Conservation (phyloP, 1,140 invertebrate species). For the Nasonia longicornis region DNA sequence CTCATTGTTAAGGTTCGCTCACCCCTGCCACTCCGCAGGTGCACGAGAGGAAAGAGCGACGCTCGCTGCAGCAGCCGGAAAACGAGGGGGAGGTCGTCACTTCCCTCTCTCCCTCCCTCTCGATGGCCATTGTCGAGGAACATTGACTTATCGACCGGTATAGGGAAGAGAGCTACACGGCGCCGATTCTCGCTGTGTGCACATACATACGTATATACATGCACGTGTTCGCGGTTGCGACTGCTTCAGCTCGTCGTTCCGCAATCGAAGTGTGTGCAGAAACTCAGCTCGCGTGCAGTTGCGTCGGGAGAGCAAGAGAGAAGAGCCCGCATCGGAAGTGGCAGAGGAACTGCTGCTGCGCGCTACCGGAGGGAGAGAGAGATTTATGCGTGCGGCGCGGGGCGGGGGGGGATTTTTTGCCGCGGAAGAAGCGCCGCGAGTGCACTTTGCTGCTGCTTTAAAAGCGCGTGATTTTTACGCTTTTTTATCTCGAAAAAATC, state of each 20-base stretch:
- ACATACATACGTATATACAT: neutral
- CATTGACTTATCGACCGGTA: slow-evolving; percentile 43
- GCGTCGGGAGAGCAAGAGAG: neutral
- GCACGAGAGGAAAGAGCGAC: slow-evolving; percentile 2
- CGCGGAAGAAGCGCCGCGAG: neutral
- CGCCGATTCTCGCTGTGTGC: neutral
- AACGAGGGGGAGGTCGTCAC: neutral
- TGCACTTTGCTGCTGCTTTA: neutral
- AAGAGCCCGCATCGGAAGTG: neutral
- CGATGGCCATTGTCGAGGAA: slow-evolving; percentile 37
- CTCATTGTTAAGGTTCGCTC: slow-evolving; percentile 36
- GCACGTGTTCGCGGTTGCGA: neutral
- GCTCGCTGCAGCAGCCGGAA: neutral
- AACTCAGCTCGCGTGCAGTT: neutral
- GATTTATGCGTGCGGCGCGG: neutral
- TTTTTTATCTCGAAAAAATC: neutral
- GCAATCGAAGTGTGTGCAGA: neutral
- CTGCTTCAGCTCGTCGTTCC: neutral
- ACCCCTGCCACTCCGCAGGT: slow-evolving; percentile 29
- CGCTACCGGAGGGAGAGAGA: neutral
- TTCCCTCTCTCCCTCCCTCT: neutral
- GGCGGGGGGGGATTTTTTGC: neutral
- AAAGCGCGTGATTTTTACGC: neutral
- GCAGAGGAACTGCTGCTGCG: neutral
- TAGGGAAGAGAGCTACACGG: neutral